A percentile compares a stretch with the other conserved stretches of the same genome.
These are phyloP conservation scores for Zaprionus obscuricornis DNA, from an alignment of 2,888 invertebrate genomes.

Conservation along the genomic window DNA sequence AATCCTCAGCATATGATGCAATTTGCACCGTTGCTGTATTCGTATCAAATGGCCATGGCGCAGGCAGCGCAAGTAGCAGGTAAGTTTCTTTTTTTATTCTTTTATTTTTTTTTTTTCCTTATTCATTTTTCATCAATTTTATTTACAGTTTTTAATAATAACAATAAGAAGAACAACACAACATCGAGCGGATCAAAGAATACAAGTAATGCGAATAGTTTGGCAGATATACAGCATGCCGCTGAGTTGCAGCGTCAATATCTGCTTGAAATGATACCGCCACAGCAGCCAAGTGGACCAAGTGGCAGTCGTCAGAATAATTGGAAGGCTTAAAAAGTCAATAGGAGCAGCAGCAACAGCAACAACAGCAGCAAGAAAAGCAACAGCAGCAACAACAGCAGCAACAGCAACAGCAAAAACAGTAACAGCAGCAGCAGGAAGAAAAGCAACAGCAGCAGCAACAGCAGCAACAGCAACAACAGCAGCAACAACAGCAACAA, in stretches of 20 bases:
- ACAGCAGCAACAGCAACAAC: not conserved
- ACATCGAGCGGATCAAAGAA: conserved; percentile 79
- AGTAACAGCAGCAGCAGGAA: not conserved
- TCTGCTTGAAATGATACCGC: conserved; percentile 97
- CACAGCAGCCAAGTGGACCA: conserved; percentile 81
- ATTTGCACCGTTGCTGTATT: conserved; percentile 93
- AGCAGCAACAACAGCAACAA: conserved; percentile 22
- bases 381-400: too few species aligned
- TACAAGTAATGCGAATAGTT: conserved; percentile 77
- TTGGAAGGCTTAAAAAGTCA: conserved; percentile 82
- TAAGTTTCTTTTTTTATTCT: conserved; percentile 43
- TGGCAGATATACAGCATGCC: conserved; percentile 92
- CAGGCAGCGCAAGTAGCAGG: conserved; percentile 86
- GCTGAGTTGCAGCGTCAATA: conserved; percentile 97
- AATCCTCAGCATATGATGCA: conserved; percentile 94
- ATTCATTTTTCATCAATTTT: not conserved
- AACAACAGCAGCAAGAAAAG: too few species aligned
- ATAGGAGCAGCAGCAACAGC: conserved; percentile 5
- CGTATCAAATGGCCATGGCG: conserved; percentile 94
- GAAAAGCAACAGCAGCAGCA: conserved; percentile 7
- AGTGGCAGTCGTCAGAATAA: conserved; percentile 83
- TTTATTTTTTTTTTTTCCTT: not conserved
- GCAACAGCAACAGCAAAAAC: not conserved
- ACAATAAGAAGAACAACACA: conserved; percentile 79
- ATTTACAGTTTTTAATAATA: conserved; percentile 70